Evolutionary conservation across 2,797 vertebrate species (phyloP).

Genomic region (Varecia variegata): DNA sequence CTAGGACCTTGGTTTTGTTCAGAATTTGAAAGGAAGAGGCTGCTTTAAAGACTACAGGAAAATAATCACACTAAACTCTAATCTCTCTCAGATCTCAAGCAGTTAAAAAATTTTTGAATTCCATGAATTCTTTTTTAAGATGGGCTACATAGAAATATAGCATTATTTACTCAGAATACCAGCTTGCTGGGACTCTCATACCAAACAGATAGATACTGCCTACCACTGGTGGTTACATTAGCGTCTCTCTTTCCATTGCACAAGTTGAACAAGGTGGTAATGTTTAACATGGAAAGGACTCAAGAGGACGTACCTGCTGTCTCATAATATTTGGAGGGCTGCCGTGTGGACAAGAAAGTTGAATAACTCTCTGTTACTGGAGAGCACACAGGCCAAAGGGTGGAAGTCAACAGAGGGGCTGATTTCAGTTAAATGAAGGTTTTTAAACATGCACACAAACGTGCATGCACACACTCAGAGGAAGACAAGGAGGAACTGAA

Average conservation of each 20-base stretch:
- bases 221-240: background rate
- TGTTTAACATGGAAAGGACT: background rate
- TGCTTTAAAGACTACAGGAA: background rate
- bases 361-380: background rate
- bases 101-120: background rate
- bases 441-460: background rate
- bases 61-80: background rate
- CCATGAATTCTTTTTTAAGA: background rate
- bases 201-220: background rate
- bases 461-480: background rate
- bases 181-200: background rate
- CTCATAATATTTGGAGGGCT: background rate
- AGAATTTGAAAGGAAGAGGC: background rate
- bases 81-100: background rate
- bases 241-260: background rate
- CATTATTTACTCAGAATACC: background rate
- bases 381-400: background rate
- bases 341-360: background rate
- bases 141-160: background rate
- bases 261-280: background rate
- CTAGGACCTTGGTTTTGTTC: background rate
- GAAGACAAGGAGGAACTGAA: background rate
- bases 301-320: background rate
- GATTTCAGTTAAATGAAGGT: background rate
- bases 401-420: background rate